phyloP scores from a whole-genome alignment of 2,113 vertebrate genomes.

The Atherinomorus stipes region DNA sequence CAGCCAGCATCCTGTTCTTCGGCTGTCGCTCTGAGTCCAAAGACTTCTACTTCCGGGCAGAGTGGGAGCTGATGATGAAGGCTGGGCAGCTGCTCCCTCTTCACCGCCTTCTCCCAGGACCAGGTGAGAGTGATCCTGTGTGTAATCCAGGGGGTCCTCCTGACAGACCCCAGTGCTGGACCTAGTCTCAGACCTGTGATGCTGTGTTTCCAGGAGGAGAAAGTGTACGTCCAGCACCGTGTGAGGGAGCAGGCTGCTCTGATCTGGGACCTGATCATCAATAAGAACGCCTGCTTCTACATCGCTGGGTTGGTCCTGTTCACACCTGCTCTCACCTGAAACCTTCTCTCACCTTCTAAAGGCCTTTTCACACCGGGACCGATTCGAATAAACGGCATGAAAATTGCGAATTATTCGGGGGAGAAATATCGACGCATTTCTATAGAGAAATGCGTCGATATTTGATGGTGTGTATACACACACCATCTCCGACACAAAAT shows the following conservation, averaged over 20 bases:
- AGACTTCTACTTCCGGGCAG: conserved; percentile 91
- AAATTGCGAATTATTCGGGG: too few species aligned
- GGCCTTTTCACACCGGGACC: too few species aligned
- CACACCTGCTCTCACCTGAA: too few species aligned
- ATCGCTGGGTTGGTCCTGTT: conserved; percentile 96
- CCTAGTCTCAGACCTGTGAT: neutral
- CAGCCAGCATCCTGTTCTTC: conserved; percentile 92
- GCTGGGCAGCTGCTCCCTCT: conserved; percentile 83
- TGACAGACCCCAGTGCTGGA: neutral
- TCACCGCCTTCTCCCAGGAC: conserved; percentile 94
- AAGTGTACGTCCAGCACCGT: conserved; percentile 93
- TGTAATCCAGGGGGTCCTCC: neutral
- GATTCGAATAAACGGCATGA: too few species aligned
- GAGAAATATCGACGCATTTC: too few species aligned
- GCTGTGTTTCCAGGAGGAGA: conserved; percentile 85
- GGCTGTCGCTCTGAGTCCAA: conserved; percentile 89
- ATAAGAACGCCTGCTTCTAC: conserved; percentile 83
- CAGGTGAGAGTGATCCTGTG: conserved; percentile 92
- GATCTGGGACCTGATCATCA: conserved; percentile 89
- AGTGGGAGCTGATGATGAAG: conserved; percentile 87
- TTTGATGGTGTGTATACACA: too few species aligned
- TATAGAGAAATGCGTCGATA: too few species aligned
- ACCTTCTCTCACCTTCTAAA: too few species aligned
- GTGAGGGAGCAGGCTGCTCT: conserved; percentile 83
- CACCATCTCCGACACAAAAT: too few species aligned